phyloP scores from a whole-genome alignment of 2,113 vertebrate genomes.

The Pollachius pollachius region DNA sequence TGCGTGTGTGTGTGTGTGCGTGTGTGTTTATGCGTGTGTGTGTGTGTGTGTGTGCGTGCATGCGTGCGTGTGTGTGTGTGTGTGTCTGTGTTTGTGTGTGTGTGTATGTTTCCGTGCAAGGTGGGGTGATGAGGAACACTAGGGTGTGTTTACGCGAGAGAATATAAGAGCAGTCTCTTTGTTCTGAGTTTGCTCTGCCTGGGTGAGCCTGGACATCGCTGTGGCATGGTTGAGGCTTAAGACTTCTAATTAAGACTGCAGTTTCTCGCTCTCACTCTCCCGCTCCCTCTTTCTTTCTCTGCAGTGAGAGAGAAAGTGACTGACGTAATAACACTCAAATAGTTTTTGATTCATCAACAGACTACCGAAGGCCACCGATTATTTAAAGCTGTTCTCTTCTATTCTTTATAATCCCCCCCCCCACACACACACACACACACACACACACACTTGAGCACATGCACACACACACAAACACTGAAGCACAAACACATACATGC shows the following conservation, averaged over 20 bases:
- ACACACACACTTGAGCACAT: no score
- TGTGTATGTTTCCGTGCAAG: neutral
- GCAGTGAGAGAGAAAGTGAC: no score
- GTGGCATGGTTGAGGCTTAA: constrained; percentile 1
- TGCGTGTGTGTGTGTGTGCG: neutral
- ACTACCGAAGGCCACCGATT: neutral
- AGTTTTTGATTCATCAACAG: neutral
- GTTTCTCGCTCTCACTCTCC: neutral
- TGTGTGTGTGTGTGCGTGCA: neutral
- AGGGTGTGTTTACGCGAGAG: neutral
- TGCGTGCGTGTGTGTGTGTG: neutral
- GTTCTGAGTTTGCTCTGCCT: neutral
- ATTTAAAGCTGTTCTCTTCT: neutral
- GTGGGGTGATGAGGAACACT: neutral
- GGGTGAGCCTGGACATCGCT: neutral
- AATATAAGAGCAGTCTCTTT: neutral
- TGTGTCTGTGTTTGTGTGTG: neutral
- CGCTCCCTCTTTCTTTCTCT: neutral
- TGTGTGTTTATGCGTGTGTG: neutral
- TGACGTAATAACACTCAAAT: no score
- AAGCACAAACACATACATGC: no score
- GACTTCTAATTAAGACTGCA: constrained; percentile 1
- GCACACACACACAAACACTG: no score
- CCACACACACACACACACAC: no score
- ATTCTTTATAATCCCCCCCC: neutral